Evolutionary conservation across 2,113 vertebrate species (phyloP), one percentile per base, ranked within the genome.

Genomic region (Syngnathoides biaculeatus): DNA sequence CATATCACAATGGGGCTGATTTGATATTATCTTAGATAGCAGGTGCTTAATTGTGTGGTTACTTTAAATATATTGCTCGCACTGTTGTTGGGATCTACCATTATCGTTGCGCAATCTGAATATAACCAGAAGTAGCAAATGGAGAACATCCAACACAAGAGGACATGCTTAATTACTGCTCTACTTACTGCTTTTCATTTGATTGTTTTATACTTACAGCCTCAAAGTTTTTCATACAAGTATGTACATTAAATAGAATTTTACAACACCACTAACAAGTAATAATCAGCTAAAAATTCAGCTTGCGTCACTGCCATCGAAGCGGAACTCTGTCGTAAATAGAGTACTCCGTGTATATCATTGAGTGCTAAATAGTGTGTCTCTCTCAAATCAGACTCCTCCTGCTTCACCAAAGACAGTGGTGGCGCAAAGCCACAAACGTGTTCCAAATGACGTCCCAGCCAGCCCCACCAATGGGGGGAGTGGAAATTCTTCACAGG

Each of bases 401-500:
- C 81, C 88, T 75, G 75, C 68, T 12, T 96, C 96, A 45, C 96
- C 96, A 53, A 95, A 94, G 92, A 92, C 93, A 0, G 90, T 91
- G 12, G 89, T 81, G 72, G 77, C 93, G 91, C 20, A 88, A 89
- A 0, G 94, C 93, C 94, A 96, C 77, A 86, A 95, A 60, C 85
- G 92, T 79, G 92, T 92, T 68, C 92, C 94, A 24, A 95, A 95
- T 13, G 95, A 98, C 0, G 90, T 94, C 68, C 93, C 94, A 20
- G 93, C 92, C 77, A 94, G 93, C 0, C 88, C 90, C 0, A 89
- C 92, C 14, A 92, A 92, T 12, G 93, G 92, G 0, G 92, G 91
- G 92, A 6, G 91, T 86, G 79, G 94, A 84, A 92, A 96, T 69
- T 93, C 93, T 8, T 94, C 94, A 15, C 94, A 94, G 83, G 94